Evolutionary conservation across 1,140 invertebrate genomes (phyloP), one percentile per base, ranked within the genome.

Genomic region (Drosophila nigrodunni): DNA sequence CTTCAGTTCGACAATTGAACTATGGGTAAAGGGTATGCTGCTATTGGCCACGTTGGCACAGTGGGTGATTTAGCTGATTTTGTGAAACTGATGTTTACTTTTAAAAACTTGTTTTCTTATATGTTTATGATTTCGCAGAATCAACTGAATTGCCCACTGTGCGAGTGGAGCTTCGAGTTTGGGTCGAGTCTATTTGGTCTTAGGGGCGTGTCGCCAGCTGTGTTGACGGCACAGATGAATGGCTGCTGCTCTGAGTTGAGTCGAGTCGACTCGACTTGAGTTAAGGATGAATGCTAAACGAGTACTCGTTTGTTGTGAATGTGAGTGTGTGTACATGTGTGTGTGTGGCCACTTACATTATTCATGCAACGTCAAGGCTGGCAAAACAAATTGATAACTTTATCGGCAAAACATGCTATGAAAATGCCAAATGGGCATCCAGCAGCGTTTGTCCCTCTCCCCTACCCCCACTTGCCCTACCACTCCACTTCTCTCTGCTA

Each of bases 351-450:
- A 87, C 79, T 89, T 89, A 80, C 81, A 89, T 89, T 89, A 89
- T 89, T 90, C 85, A 89, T 89, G 86, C 74, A 81, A 85, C 86
- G 85, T 83, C 86, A 89, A 86, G 85, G 81, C 71, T 74, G 74
- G 66, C 74, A 78, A 89, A 90, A 89, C 85, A 89, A 89, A 89
- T 89, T 89, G 85, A 89, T 89, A 89, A 89, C 85, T 89, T 89
- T 89, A 89, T 89, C 85, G 85, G 81, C 83, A 89, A 89, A 90
- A 89, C 85, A 89, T 90, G 85, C 85, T 55, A 90, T 86, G 85
- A 83, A 87, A 83, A 80, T 64, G 64, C 78, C 78, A 88, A 88
- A 80, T 75, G 85, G 80, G 52, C 70, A 77, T 15, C n/a, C 74
- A 66, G 37, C 41, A 57, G 30, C 21, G 54, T 11, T 41, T 57